Evolutionary conservation across 2,888 invertebrate species (phyloP).

Genomic region (Apantesis nais): DNA sequence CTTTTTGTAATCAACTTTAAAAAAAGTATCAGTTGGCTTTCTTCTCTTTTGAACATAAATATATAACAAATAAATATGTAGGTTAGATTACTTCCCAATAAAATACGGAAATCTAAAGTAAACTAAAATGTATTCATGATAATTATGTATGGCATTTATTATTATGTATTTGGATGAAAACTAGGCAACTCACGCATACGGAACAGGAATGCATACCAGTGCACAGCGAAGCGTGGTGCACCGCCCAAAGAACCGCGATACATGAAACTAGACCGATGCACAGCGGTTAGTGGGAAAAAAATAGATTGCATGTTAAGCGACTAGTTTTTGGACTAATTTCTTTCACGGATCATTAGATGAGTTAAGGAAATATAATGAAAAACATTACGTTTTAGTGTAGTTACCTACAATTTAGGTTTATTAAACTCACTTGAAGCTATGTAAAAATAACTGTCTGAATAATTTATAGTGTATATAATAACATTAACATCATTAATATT

Average conservation of each 20-base stretch:
- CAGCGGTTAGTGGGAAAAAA: constrained; percentile 45
- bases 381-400: constrained; percentile 14
- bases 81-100: neutral
- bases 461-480: neutral
- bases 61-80: neutral
- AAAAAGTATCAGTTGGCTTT: neutral
- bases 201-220: constrained; percentile 63
- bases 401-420: constrained; percentile 10
- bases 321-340: constrained; percentile 53
- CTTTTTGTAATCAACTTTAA: neutral
- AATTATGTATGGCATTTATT: constrained; percentile 45
- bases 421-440: constrained; percentile 4
- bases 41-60: too few species aligned
- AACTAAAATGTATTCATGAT: neutral
- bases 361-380: constrained; percentile 21
- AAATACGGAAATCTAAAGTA: neutral
- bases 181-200: constrained; percentile 62
- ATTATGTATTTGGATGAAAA: constrained; percentile 52
- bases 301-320: constrained; percentile 52
- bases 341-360: constrained; percentile 34
- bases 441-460: neutral
- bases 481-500: neutral
- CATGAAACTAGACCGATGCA: constrained; percentile 59
- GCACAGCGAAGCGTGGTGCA: constrained; percentile 59
- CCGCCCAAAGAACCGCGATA: constrained; percentile 52